Evolutionary conservation across 2,797 vertebrate species (phyloP), one percentile per base, ranked within the genome.

Genomic region (Rhyacichthys aspro): DNA sequence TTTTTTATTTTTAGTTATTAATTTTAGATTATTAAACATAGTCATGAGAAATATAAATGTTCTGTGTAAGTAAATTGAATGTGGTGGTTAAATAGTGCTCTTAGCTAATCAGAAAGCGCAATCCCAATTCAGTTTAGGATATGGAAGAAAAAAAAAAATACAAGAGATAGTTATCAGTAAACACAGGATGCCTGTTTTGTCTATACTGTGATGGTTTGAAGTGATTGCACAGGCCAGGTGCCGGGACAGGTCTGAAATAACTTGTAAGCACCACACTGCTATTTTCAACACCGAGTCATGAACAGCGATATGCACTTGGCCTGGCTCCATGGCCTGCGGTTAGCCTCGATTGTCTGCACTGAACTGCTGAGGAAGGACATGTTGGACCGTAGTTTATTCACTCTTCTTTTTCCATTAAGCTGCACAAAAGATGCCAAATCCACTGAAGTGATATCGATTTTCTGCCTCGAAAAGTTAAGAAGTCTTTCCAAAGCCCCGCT

Each of bases 281-380:
- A 87, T 85, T 85, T 89, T 68, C 70, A 81, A 66, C 71, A 57
- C 66, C 57, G 57, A 37, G 72, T 77, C 37, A 4, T 43, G 59
- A 78, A 74, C 64, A 76, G 66, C 47, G 47, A 67, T 45, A 42
- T 41, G 33, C 23, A 55, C 45, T 39, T 71, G 69, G 63, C 47
- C 4, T 1, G n/a, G 5, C 15, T 60, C 64, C 53, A 58, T 18
- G 49, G 23, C 10, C 56, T 68, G 56, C 38, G 65, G 63, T 63
- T 63, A 19, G 50, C 41, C 50, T 68, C 16, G 5, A 45, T 70
- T 77, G 69, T 79, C 75, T 67, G 16, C 14, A 5, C 46, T 55
- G 28, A 41, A 1, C 44, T 36, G 43, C 58, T 43, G 36, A 43
- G 19, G 9, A 23, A 55, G 44, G 46, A 52, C 36, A 42, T 4